These are phyloP conservation scores for Sorex maritimensis DNA, from an alignment of 2,797 vertebrate species.

Conservation along the genomic window DNA sequence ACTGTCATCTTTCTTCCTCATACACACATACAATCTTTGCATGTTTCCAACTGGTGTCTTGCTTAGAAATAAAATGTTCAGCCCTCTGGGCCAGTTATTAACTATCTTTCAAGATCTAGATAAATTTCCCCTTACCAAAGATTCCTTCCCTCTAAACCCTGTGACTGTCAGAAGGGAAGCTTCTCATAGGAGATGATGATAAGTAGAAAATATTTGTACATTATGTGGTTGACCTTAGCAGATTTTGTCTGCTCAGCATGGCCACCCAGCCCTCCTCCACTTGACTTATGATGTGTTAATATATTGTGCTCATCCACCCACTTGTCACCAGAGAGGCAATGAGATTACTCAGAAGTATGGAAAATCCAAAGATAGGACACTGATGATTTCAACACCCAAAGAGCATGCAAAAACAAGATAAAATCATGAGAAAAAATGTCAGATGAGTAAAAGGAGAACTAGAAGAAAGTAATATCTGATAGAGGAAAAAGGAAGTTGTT, in stretches of 20 bases:
- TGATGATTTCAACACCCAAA: neutral
- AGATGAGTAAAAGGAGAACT: neutral
- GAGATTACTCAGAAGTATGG: slow-evolving; percentile 1
- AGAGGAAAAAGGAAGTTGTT: neutral
- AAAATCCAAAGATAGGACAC: neutral
- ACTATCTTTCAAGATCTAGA: slow-evolving; percentile 13
- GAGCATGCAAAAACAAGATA: neutral
- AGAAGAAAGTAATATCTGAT: neutral
- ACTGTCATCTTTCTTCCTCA: neutral
- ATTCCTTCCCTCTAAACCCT: neutral
- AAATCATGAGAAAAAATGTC: neutral
- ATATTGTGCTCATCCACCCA: neutral
- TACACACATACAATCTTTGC: neutral
- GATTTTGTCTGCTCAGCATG: neutral
- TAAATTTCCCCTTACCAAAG: neutral
- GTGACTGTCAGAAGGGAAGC: slow-evolving; percentile 47
- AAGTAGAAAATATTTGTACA: neutral
- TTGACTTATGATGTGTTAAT: neutral
- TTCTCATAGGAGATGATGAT: neutral
- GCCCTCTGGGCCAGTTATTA: neutral
- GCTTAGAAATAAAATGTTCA: neutral
- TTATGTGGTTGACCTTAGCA: neutral
- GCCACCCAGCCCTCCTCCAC: neutral
- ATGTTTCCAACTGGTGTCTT: neutral
- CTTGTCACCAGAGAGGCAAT: neutral